A percentile compares a stretch with the other conserved stretches of the same genome.
Conservation (phyloP, 2,888 invertebrate species). For the Protophormia terraenovae region DNA sequence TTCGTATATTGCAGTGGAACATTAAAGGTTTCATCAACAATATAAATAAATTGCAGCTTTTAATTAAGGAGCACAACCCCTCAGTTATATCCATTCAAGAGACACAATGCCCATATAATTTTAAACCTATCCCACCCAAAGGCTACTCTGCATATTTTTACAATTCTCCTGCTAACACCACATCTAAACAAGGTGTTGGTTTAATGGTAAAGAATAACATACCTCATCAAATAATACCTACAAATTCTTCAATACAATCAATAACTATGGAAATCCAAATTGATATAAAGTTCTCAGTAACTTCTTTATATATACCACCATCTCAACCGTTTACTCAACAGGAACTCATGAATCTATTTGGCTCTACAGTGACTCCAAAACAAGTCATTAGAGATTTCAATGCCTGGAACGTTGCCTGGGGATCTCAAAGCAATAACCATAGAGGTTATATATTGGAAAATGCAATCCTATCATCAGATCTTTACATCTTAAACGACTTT, state of each 20-base stretch:
- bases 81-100: too few species aligned
- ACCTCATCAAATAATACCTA: constrained; percentile 14
- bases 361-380: neutral
- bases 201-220: constrained; percentile 20
- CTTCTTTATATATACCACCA: neutral
- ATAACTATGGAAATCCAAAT: constrained; percentile 31
- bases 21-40: constrained; percentile 15
- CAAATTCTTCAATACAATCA: neutral
- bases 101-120: too few species aligned
- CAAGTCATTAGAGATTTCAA: neutral
- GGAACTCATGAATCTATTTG: neutral
- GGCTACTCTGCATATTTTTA: constrained; percentile 18
- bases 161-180: neutral
- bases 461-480: neutral
- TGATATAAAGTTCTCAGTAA: constrained; percentile 1
- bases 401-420: constrained; percentile 9
- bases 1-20: constrained; percentile 36
- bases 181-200: constrained; percentile 35
- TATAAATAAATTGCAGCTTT: too few species aligned
- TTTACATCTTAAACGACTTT: neutral
- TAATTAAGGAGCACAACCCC: too few species aligned
- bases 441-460: neutral
- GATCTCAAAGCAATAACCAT: neutral
- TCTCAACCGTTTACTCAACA: neutral
- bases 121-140: too few species aligned